These are phyloP conservation scores for Atta colombica DNA, from an alignment of 1,140 invertebrate genomes.

Conservation along the genomic window DNA sequence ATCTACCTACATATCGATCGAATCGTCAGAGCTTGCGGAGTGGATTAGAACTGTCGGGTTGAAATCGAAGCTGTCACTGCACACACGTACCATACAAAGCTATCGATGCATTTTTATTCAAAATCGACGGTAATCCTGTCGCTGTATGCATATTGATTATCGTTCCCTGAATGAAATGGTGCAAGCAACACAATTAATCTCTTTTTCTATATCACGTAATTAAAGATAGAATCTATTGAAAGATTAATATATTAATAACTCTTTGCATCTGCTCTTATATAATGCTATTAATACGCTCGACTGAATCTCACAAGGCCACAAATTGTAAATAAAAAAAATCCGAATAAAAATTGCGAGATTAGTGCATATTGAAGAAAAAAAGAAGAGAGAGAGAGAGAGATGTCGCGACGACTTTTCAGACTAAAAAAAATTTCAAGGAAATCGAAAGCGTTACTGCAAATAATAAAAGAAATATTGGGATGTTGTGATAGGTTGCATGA, in stretches of 20 bases:
- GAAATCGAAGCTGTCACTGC: constrained; percentile 60
- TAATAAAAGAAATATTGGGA: neutral
- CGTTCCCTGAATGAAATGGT: constrained; percentile 48
- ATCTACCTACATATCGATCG: constrained; percentile 47
- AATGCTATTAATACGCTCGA: constrained; percentile 7
- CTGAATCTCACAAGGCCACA: neutral
- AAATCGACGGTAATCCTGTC: constrained; percentile 53
- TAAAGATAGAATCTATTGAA: constrained; percentile 26
- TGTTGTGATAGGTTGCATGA: neutral
- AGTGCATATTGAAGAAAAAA: neutral
- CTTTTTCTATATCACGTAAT: constrained; percentile 27
- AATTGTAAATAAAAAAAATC: constrained; percentile 9
- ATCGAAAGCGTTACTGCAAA: neutral
- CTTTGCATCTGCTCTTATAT: constrained; percentile 6
- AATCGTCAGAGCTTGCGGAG: constrained; percentile 37
- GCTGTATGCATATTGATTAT: constrained; percentile 58
- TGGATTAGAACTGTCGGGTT: constrained; percentile 58
- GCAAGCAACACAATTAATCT: constrained; percentile 47
- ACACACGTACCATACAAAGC: constrained; percentile 48
- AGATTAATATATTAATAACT: constrained; percentile 40
- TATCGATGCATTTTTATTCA: constrained; percentile 64
- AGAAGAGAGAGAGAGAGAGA: neutral
- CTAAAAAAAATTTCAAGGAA: constrained; percentile 5
- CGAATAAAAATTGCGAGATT: neutral
- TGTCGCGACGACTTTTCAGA: neutral